These are phyloP conservation scores for Polyergus mexicanus DNA, from an alignment of 1,140 invertebrate species.

Conservation along the genomic window DNA sequence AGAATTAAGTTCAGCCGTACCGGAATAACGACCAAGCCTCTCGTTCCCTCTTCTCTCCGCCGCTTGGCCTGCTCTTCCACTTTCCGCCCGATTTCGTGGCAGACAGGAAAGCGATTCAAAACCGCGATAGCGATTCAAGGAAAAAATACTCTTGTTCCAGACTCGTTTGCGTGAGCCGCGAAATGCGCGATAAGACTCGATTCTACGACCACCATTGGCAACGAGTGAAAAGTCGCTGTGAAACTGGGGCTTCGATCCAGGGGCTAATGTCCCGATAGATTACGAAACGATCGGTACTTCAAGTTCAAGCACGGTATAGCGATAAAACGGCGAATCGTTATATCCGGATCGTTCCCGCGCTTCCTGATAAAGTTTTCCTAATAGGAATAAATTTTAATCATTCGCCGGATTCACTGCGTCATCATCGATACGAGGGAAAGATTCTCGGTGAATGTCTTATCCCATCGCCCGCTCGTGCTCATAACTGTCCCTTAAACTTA, in stretches of 20 bases:
- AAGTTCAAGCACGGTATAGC: not conserved
- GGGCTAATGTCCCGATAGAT: conserved; percentile 38
- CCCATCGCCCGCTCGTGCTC: conserved; percentile 20
- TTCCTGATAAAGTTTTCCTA: conserved; percentile 28
- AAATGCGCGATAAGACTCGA: conserved; percentile 26
- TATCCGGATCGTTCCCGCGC: conserved; percentile 28
- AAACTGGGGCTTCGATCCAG: conserved; percentile 13
- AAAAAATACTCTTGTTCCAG: conserved; percentile 43
- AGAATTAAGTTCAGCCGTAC: conserved; percentile 77
- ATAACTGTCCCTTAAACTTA: conserved; percentile 46
- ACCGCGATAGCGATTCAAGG: conserved; percentile 22
- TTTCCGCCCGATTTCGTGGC: conserved; percentile 40
- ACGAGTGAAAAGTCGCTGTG: not conserved
- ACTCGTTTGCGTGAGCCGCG: conserved; percentile 41
- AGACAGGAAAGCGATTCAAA: conserved; percentile 41
- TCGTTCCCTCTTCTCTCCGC: conserved; percentile 31
- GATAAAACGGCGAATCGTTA: conserved; percentile 55
- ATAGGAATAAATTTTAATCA: conserved; percentile 58
- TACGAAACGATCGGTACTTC: conserved; percentile 20
- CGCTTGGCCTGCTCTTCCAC: not conserved
- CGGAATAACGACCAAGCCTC: conserved; percentile 72
- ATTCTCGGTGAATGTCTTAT: conserved; percentile 2
- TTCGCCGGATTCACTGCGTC: conserved; percentile 20
- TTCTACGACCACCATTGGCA: too few species aligned
- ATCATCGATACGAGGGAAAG: conserved; percentile 8